Evolutionary conservation across 2,797 vertebrate species (phyloP), one percentile per base, ranked within the genome.

Genomic region (Melanotaenia boesemani): DNA sequence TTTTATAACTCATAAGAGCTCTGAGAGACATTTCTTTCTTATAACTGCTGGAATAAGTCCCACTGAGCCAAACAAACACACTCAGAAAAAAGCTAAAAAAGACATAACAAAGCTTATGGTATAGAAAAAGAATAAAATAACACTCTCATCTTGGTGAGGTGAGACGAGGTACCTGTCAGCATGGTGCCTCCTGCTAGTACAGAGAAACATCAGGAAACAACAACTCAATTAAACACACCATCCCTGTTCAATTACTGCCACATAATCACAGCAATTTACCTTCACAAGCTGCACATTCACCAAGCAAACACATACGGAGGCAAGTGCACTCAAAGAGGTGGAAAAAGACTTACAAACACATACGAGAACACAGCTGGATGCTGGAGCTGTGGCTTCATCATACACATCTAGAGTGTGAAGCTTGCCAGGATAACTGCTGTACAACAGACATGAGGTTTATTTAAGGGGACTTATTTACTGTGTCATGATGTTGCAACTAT

Each of bases 141-240:
- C 58, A 10, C 39, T 65, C 65, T 84, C 73, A 82, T 85, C 73
- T 80, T 44, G 3, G 22, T 3, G 67, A 88, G 81, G 67, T 39
- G 82, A 87, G 77, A 84, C 73, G 15, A 90, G 87, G 85, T 92
- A 89, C 91, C 89, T 92, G 93, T 91, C 92, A 91, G 82, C 57
- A 58, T 58, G 50, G 79, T 69, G 70, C 82, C 89, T 87, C 81
- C 85, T 77, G 85, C 84, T 83, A 89, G 91, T 84, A 85, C 87
- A 88, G 87, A 88, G 84, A 85, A 91, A 92, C 93, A 91, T 90
- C 86, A 82, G 89, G 91, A 90, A 91, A 93, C 91, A 93, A 92
- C 92, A 93, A 90, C 91, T 93, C 92, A 93, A 94, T 95, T 94
- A 93, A 94, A 93, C 92, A 93, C 90, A 92, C 91, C 88, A 79